These are phyloP conservation scores for Rotaria magnacalcarata DNA, from an alignment of 2,888 invertebrate genomes.

Conservation along the genomic window DNA sequence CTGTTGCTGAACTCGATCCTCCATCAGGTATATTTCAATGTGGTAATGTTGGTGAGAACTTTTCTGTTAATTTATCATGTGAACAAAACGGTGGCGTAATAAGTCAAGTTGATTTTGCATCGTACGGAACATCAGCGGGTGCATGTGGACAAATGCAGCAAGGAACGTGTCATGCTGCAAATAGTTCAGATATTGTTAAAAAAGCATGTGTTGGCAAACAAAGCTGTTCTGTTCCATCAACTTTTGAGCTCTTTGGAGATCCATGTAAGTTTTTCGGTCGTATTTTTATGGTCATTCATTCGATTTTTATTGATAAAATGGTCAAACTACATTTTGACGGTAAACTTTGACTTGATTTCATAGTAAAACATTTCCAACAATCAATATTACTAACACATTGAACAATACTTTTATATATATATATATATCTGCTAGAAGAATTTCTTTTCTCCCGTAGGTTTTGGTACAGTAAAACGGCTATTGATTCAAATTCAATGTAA, in stretches of 20 bases:
- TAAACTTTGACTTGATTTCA: too few relatives aligned
- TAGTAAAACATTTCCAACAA: too few relatives aligned
- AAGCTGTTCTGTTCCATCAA: neutral
- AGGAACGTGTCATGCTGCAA: neutral
- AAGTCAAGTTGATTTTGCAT: slow-evolving; percentile 1
- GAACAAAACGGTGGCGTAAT: neutral
- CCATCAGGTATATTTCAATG: slow-evolving; percentile 7
- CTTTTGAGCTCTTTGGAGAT: neutral
- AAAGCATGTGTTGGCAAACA: neutral
- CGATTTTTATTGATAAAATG: too few relatives aligned
- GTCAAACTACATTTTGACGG: too few relatives aligned
- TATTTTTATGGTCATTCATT: too few relatives aligned
- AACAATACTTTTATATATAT: too few relatives aligned
- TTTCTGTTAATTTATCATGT: neutral
- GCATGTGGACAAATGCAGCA: neutral
- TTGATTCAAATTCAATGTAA: neutral
- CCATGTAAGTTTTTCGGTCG: neutral
- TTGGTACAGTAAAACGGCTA: too few relatives aligned
- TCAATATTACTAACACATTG: too few relatives aligned
- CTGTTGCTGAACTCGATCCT: neutral
- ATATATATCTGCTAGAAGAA: too few relatives aligned
- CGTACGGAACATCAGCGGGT: neutral
- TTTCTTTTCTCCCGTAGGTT: too few relatives aligned
- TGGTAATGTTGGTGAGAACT: neutral
- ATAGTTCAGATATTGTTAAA: neutral